phyloP scores from a whole-genome alignment of 2,888 invertebrate genomes.

The Nomada flava region DNA sequence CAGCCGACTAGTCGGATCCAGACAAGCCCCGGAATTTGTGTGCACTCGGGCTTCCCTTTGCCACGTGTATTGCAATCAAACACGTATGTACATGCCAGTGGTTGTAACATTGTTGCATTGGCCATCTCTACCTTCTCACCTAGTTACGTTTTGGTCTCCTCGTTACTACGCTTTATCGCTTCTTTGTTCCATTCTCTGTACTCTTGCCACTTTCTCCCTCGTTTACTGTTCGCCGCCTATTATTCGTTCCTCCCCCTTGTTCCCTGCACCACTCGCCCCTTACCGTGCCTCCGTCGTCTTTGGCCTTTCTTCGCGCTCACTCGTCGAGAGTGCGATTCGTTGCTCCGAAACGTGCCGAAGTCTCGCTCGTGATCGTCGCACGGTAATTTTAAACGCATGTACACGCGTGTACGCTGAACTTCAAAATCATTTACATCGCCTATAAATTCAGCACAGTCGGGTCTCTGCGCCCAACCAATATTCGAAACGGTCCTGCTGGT shows the following conservation, averaged over 20 bases:
- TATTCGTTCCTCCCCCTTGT: constrained; percentile 41
- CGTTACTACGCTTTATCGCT: not conserved
- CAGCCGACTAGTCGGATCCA: constrained; percentile 57
- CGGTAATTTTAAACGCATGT: constrained; percentile 29
- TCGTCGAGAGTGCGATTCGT: constrained; percentile 44
- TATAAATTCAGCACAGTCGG: constrained; percentile 6
- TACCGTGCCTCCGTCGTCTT: constrained; percentile 21
- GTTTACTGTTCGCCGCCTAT: not conserved
- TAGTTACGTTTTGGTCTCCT: constrained; percentile 6
- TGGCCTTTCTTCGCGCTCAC: constrained; percentile 35
- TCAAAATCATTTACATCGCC: too few species aligned
- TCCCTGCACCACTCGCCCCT: constrained; percentile 17
- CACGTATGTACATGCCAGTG: constrained; percentile 3
- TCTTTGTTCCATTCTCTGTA: not conserved
- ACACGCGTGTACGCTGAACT: not conserved
- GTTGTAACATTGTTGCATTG: constrained; percentile 7
- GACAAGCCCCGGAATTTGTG: constrained; percentile 46
- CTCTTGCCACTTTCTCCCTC: constrained; percentile 29
- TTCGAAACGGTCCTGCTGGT: constrained; percentile 65
- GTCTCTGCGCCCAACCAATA: constrained; percentile 65
- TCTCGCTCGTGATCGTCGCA: constrained; percentile 38
- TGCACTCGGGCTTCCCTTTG: constrained; percentile 44
- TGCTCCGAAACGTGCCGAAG: constrained; percentile 36
- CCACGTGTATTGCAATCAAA: constrained; percentile 20
- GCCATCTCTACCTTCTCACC: constrained; percentile 6